These are phyloP conservation scores for Poecile atricapillus DNA, from an alignment of 2,113 vertebrate species.

Conservation along the genomic window DNA sequence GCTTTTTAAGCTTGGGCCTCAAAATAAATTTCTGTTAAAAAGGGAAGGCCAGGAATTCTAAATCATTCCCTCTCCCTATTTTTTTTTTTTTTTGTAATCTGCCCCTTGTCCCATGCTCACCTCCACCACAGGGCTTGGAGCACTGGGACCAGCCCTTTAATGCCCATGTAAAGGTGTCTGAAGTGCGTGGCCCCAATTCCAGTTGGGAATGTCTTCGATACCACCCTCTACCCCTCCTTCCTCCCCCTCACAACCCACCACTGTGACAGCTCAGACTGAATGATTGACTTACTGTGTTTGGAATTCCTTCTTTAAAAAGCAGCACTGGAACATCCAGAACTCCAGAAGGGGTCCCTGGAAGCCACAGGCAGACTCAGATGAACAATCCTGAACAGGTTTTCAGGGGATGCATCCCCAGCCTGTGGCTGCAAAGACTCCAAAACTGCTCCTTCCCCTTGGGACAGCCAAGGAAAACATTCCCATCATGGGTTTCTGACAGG, in stretches of 20 bases:
- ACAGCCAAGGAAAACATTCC: neutral
- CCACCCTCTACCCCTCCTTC: neutral
- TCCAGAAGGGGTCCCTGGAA: neutral
- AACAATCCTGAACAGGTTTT: neutral
- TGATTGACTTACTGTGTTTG: neutral
- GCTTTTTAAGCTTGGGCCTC: neutral
- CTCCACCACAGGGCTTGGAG: neutral
- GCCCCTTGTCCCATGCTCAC: neutral
- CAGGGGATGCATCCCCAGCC: neutral
- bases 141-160: neutral
- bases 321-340: neutral
- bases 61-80: neutral
- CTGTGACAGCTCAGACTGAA: neutral
- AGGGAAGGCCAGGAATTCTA: neutral
- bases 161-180: neutral
- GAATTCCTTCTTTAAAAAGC: neutral
- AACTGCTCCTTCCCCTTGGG: neutral
- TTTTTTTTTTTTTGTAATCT: too few species aligned
- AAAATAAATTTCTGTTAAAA: neutral
- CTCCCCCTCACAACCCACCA: too few species aligned
- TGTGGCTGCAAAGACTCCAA: neutral
- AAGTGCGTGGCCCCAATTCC: neutral
- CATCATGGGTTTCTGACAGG: neutral
- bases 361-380: neutral
- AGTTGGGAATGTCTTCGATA: neutral